A percentile compares a stretch with the other conserved stretches of the same genome.
Conservation (phyloP, 1,140 invertebrate genomes). For the Vanessa atalanta region DNA sequence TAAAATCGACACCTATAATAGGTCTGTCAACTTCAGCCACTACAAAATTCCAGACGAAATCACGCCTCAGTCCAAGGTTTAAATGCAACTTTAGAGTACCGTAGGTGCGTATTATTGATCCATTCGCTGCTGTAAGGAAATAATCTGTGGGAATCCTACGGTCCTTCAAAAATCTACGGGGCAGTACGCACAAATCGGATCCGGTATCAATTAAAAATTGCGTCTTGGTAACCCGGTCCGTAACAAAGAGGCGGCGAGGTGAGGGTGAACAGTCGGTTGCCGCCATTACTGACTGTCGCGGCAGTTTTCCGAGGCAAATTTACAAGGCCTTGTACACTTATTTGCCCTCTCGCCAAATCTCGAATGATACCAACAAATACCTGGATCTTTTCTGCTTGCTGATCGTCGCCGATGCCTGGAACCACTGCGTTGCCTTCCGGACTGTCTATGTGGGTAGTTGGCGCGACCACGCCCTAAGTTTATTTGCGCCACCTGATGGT, state of each 20-base stretch:
- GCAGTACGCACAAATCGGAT: constrained; percentile 4
- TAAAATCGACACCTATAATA: constrained; percentile 28
- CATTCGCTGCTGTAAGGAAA: background rate
- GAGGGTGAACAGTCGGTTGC: background rate
- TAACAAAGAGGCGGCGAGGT: constrained; percentile 10
- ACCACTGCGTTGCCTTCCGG: background rate
- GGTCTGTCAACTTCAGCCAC: constrained; percentile 3
- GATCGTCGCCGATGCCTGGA: background rate
- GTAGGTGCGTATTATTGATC: constrained; percentile 2
- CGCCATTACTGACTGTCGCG: constrained; percentile 11
- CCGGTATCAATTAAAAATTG: constrained; percentile 10
- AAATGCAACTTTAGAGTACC: background rate
- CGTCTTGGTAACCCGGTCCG: background rate
- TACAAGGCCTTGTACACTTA: background rate
- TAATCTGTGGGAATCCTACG: background rate
- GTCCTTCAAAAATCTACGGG: background rate
- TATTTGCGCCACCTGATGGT: background rate
- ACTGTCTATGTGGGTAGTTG: background rate
- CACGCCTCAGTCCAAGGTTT: constrained; percentile 1
- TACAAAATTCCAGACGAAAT: constrained; percentile 8
- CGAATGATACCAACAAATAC: constrained; percentile 7
- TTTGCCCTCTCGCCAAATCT: constrained; percentile 1
- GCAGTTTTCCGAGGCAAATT: background rate
- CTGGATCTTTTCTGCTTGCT: background rate
- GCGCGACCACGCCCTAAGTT: background rate